phyloP scores from a whole-genome alignment of 2,797 vertebrate genomes.

The Pseudochirops corinnae region DNA sequence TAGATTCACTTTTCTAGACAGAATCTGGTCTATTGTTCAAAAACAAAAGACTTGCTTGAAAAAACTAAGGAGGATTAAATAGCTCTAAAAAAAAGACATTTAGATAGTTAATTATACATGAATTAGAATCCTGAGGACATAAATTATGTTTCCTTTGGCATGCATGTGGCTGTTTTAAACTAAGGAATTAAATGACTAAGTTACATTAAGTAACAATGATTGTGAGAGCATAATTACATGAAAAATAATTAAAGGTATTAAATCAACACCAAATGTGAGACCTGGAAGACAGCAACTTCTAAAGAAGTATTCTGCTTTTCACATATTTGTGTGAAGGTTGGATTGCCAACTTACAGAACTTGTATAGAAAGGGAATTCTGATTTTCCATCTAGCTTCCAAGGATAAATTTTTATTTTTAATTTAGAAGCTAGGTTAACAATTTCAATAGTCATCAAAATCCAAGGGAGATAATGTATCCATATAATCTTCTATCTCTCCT shows the following conservation, averaged over 20 bases:
- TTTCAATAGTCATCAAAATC: background rate
- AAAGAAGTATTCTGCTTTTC: background rate
- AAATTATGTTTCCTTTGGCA: background rate
- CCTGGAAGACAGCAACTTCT: background rate
- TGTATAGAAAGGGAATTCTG: background rate
- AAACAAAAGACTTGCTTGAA: background rate
- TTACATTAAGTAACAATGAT: background rate
- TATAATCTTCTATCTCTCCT: background rate
- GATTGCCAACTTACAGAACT: background rate
- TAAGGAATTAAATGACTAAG: background rate
- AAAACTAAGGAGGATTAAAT: background rate
- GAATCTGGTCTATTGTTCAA: background rate
- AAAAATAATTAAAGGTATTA: slow-evolving; percentile 7
- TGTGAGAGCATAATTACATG: background rate
- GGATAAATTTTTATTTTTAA: background rate
- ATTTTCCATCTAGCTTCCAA: background rate
- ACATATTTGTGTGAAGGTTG: background rate
- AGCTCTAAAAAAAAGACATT: background rate
- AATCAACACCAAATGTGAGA: background rate
- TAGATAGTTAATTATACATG: background rate
- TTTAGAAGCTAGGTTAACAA: background rate
- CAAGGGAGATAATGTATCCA: background rate
- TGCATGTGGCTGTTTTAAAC: background rate
- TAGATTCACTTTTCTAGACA: background rate
- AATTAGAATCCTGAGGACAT: background rate